Conservation (phyloP, 2,113 vertebrate species). For the Dicentrarchus labrax region DNA sequence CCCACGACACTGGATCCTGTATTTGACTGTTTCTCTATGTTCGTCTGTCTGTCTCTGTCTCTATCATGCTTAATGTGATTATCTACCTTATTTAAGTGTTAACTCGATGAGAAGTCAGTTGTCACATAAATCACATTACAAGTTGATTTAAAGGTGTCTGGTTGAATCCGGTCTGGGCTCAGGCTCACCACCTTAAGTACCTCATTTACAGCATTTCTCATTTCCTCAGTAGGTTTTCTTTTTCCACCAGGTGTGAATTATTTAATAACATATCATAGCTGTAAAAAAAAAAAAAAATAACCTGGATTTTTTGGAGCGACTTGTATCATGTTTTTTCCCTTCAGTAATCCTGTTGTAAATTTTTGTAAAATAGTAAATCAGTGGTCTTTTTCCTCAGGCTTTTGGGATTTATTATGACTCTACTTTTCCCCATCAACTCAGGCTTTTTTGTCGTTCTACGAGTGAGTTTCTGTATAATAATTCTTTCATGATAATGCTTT, state of each 20-base stretch:
- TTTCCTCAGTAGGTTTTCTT: slow-evolving; percentile 88
- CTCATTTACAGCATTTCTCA: slow-evolving; percentile 96
- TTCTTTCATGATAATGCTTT: slow-evolving; percentile 87
- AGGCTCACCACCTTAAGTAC: slow-evolving; percentile 97
- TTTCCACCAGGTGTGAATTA: slow-evolving; percentile 96
- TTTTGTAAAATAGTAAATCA: slow-evolving; percentile 97
- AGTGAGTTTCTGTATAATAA: slow-evolving; percentile 85
- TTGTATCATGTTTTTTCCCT: slow-evolving; percentile 87
- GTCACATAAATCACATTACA: slow-evolving; percentile 86
- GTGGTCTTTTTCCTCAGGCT: slow-evolving; percentile 93
- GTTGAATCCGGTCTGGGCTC: slow-evolving; percentile 88
- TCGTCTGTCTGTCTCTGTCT: slow-evolving; percentile 51
- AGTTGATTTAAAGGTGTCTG: slow-evolving; percentile 85
- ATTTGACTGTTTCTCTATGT: slow-evolving; percentile 82
- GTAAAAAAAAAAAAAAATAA: slow-evolving; percentile 92
- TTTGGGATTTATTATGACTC: slow-evolving; percentile 88
- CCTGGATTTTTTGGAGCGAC: slow-evolving; percentile 84
- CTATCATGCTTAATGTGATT: slow-evolving; percentile 81
- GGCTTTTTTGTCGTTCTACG: slow-evolving; percentile 89
- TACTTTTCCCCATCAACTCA: slow-evolving; percentile 93
- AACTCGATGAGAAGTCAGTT: slow-evolving; percentile 73
- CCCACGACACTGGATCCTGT: slow-evolving; percentile 92
- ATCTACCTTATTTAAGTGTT: slow-evolving; percentile 89
- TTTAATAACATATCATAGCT: slow-evolving; percentile 96
- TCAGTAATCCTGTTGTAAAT: slow-evolving; percentile 93